Evolutionary conservation across 2,113 vertebrate species (phyloP), one percentile per base, ranked within the genome.

Genomic region (Rousettus leschenaultii): DNA sequence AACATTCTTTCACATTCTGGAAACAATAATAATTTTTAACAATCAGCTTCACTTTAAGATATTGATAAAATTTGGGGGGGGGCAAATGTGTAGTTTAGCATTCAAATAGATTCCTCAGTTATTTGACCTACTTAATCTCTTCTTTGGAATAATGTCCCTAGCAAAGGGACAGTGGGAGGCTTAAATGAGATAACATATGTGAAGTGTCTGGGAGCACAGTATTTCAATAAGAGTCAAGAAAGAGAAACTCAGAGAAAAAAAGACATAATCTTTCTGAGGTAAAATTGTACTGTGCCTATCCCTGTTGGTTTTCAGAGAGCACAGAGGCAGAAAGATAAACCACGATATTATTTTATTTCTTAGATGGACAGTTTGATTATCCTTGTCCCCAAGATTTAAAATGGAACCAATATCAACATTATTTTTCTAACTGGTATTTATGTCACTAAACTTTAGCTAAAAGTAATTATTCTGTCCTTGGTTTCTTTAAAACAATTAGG

Each of bases 71-170:
- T 61, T 15, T 55, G 24, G 28, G 16, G 26, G n/a, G n/a, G 61
- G 59, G 74, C 38, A 78, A 89, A 82, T 59, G 21, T 59, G 51
- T 71, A 71, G 51, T 70, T 90, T 40, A 22, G 30, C 93, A 91
- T 86, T 85, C 53, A 96, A 74, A 85, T 26, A 89, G 63, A 86
- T 51, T 87, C 80, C 28, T 83, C 33, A 82, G 68, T 92, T 85
- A 86, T 38, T 26, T 92, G 74, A 90, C 45, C 74, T 68, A 82
- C 33, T 89, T 86, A 63, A 79, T 92, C 15, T 91, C 22, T 85
- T 89, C 43, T 63, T 80, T 70, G 26, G 86, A 91, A 80, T 70
- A 86, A 89, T 22, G 26, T 26, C 33, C 43, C 13, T 35, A 93
- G 33, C 40, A 91, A 89, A 87, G 57, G 35, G 68, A 80, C 5